phyloP scores from a whole-genome alignment of 2,797 vertebrate species.

The Pangasius djambal region DNA sequence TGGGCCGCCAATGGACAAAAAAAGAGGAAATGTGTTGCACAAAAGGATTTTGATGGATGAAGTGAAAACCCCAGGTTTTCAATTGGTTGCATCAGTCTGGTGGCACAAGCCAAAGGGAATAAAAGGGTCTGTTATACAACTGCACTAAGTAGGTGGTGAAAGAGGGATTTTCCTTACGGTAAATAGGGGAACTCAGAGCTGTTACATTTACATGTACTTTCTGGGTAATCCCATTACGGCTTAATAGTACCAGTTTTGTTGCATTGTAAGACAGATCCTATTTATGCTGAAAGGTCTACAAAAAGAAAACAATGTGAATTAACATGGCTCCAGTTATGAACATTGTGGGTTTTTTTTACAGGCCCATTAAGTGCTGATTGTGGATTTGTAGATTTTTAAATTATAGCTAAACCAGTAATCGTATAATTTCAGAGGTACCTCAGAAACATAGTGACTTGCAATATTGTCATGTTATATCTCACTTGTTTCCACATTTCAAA shows the following conservation, averaged over 20 bases:
- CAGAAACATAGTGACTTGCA: neutral
- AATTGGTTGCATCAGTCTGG: constrained; percentile 33
- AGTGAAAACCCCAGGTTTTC: constrained; percentile 23
- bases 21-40: constrained; percentile 16
- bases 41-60: constrained; percentile 32
- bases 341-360: neutral
- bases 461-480: neutral
- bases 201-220: constrained; percentile 18
- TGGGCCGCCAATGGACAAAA: neutral
- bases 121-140: constrained; percentile 18
- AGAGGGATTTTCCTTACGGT: constrained; percentile 35
- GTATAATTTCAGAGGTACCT: neutral
- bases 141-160: constrained; percentile 38
- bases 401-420: neutral
- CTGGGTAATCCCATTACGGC: neutral
- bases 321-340: neutral
- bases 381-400: neutral
- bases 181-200: constrained; percentile 14
- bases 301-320: neutral
- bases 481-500: neutral
- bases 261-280: neutral
- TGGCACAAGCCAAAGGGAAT: constrained; percentile 17
- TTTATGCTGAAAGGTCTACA: neutral
- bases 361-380: neutral
- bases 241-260: constrained; percentile 8